Percentiles rank a stretch among this genome's conserved stretches.
These are phyloP conservation scores for Lordiphosa collinella DNA, from an alignment of 1,140 invertebrate species.

Conservation along the genomic window DNA sequence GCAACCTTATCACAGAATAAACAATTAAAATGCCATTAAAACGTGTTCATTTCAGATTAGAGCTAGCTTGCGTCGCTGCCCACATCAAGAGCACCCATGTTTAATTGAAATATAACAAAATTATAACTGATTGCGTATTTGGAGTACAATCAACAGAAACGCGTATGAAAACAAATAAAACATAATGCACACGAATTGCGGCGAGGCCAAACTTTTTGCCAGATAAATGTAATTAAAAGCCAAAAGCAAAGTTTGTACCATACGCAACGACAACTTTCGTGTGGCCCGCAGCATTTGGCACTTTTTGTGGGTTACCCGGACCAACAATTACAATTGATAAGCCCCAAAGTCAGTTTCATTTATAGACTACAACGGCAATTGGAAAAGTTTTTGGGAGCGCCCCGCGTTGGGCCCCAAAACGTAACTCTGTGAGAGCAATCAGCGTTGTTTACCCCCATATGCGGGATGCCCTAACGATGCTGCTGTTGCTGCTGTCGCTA, in stretches of 20 bases:
- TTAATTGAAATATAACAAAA: slow-evolving; percentile 65
- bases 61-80: not conserved
- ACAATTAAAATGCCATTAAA: slow-evolving; percentile 71
- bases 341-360: slow-evolving; percentile 72
- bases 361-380: slow-evolving; percentile 46
- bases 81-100: slow-evolving; percentile 42
- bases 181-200: slow-evolving; percentile 49
- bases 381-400: slow-evolving; percentile 45
- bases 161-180: slow-evolving; percentile 38
- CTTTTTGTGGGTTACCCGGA: slow-evolving; percentile 11
- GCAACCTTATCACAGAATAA: slow-evolving; percentile 61
- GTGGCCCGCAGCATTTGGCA: slow-evolving; percentile 67
- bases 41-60: slow-evolving; percentile 64
- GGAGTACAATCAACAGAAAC: slow-evolving; percentile 38
- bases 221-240: slow-evolving; percentile 76
- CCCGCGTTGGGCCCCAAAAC: too few relatives aligned
- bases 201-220: slow-evolving; percentile 43
- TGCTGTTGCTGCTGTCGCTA: not conserved
- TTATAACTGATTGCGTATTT: slow-evolving; percentile 54
- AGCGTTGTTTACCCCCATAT: slow-evolving; percentile 30
- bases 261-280: slow-evolving; percentile 47
- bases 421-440: slow-evolving; percentile 19
- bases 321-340: slow-evolving; percentile 72
- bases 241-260: slow-evolving; percentile 33
- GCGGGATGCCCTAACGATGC: not conserved